Base-by-base conservation (phyloP, 1,140 invertebrate genomes). In the Xylocopa sonorina region DNA sequence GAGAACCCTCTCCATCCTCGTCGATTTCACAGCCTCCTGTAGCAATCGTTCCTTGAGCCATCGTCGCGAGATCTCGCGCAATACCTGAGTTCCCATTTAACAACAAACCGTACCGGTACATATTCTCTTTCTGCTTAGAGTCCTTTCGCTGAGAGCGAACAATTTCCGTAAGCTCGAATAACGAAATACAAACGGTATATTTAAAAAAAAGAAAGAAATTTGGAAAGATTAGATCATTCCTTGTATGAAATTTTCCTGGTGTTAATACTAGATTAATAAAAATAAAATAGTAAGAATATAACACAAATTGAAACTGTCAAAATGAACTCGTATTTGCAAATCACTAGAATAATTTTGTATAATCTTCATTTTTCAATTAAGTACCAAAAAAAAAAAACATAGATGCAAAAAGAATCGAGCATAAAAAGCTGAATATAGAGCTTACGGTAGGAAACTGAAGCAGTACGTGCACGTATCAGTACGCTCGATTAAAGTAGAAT, bases 41-140 rank as follows among this genome's bases (percentile, higher is more conserved):
- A 77, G 86, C 90, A 87, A 87, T 88, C 68, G 90, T 92, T 83
- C 90, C 91, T 84, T 90, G 90, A 73, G 88, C 89, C 91, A 93
- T 92, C 87, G 92, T 91, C 89, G 91, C 91, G 77, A 93, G 88
- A 90, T 93, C 92, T 89, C 92, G 90, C 80, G 92, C 92, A 91
- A 93, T 92, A 90, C 92, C 92, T 93, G 91, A 89, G 91, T 93
- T 89, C 81, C 86, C 85, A 88, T 88, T 89, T 82, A 81, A 88
- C 88, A 86, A 87, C 78, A 78, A 78, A 78, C 68, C 77, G 77
- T 72, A 78, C 77, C 69, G 69, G 77, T 78, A 78, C 69, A 78
- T 78, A 78, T 72, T 78, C 67, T 78, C 55, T 78, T 78, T 78
- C 67, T 78, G 75, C 75, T 78, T 78, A 78, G 75, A 78, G 75